Evolutionary conservation across 1,140 invertebrate species (phyloP).

Genomic region (Pristionchus pacificus): DNA sequence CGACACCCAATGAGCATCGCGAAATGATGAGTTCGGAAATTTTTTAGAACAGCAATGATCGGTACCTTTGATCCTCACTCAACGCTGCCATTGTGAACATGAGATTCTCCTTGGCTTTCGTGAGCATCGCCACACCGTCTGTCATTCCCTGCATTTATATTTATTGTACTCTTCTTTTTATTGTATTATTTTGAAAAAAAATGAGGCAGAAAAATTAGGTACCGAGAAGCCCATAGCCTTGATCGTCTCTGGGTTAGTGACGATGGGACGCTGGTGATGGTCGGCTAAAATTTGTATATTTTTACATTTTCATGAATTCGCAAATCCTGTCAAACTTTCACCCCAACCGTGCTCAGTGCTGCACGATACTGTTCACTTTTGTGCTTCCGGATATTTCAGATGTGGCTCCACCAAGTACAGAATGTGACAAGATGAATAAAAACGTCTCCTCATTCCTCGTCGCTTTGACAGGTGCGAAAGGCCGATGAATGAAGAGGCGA

Average conservation of each 20-base stretch:
- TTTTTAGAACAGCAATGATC: slow-evolving; percentile 19
- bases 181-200: not conserved
- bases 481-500: no score
- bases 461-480: no score
- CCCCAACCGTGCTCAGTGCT: no score
- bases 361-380: no score
- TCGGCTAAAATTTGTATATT: slow-evolving; percentile 12
- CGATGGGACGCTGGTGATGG: slow-evolving; percentile 24
- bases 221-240: slow-evolving; percentile 34
- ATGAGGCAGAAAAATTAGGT: not conserved
- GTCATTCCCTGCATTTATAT: slow-evolving; percentile 43
- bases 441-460: no score
- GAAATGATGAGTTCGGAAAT: not conserved
- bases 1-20: not conserved
- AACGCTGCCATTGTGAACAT: slow-evolving; percentile 34
- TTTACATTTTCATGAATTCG: no score
- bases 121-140: slow-evolving; percentile 53
- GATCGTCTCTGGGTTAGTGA: slow-evolving; percentile 31
- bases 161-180: not conserved
- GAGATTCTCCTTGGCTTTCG: slow-evolving; percentile 40
- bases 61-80: not conserved
- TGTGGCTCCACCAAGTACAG: no score
- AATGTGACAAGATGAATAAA: no score
- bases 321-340: no score
- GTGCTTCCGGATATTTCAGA: no score